Base-by-base conservation (phyloP, 2,888 invertebrate genomes). In the Tridacna crocea region DNA sequence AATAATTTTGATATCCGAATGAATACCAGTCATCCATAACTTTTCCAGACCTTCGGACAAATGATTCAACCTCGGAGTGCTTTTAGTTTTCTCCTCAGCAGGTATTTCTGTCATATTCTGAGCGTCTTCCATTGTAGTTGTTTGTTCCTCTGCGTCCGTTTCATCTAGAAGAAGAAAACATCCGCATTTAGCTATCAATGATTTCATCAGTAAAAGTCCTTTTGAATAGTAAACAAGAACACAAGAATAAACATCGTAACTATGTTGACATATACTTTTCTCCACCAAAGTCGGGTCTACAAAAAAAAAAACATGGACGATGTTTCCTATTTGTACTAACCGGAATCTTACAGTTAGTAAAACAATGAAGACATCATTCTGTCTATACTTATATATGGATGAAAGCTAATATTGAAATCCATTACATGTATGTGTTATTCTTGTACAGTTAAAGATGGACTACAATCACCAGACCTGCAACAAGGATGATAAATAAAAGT, bases 1-100 rank as follows among this genome's bases (percentile, higher is more conserved):
- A 10, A 85, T 85, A 4, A 93, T 88, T n/a, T 87, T 90, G 17
- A 92, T 88, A 70, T 92, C 92, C 8, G 91, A 88, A 73, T 90
- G 89, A 12, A 88, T 88, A 12, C 87, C 87, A 0, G 86, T 87
- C 26, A 80, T 65, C 87, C 88, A 88, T 27, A 90, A 76, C 51
- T 88, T 84, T 46, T 85, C 86, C 22, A 91, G 78, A 2, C 90
- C 90, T 47, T 89, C 86, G 10, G 85, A 83, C 15, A 91, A 75
- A 68, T 88, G 84, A 55, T 84, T 70, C 10, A 87, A 75, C 8
- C 82, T 80, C 15, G 80, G 83, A 0, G 72, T 58, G 0, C 24
- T 72, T 48, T 36, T 65, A 2, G 72, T 22, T 47, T 72, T 77
- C 17, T 76, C 75, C 1, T 82, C 73, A 36, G 36, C 8, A 19